Base-by-base conservation (phyloP, 2,113 vertebrate species). In the Vidua macroura region DNA sequence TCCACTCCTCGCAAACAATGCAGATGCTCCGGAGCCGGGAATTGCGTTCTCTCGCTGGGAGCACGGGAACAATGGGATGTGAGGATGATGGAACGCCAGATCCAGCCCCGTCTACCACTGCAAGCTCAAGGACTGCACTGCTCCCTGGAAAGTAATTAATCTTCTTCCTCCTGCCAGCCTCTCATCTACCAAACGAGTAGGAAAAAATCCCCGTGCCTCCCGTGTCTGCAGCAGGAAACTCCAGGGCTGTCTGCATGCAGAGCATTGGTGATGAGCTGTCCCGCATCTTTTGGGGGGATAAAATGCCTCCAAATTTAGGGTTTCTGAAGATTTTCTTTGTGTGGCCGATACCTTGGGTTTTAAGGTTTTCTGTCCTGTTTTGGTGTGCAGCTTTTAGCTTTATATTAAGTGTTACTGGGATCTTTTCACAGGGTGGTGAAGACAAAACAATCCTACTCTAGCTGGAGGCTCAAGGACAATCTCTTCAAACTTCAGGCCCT, bases 41-140 rank as follows among this genome's bases (percentile, higher is more conserved):
- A 60, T 66, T 58, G 58, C 23, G 4, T 53, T 24, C 44, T 43
- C 60, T 33, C 82, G 78, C 46, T 9, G 66, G 23, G 46, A 85
- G 83, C 53, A 7, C 30, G 6, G 82, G 94, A 90, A 88, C 94
- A 96, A 91, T 83, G 93, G 83, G 80, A 86, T 73, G 84, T 79
- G 86, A 52, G 74, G 56, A 11, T 79, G 93, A 97, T 55, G 91
- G 92, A 97, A 39, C 37, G 12, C 44, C 87, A 55, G 88, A 89
- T 93, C 74, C 68, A 92, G 22, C 55, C 7, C 7, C 8, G 12
- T 12, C n/a, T 15, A 30, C 39, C 44, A 0, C 11, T 15, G 74
- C 81, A 48, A 11, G 15, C 52, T 21, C 63, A 52, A 80, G 86
- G 75, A 80, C 79, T 49, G 35, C 88, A 27, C 49, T 8, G 84